These are phyloP conservation scores for Gavia stellata DNA, from an alignment of 2,113 vertebrate species.

Conservation along the genomic window DNA sequence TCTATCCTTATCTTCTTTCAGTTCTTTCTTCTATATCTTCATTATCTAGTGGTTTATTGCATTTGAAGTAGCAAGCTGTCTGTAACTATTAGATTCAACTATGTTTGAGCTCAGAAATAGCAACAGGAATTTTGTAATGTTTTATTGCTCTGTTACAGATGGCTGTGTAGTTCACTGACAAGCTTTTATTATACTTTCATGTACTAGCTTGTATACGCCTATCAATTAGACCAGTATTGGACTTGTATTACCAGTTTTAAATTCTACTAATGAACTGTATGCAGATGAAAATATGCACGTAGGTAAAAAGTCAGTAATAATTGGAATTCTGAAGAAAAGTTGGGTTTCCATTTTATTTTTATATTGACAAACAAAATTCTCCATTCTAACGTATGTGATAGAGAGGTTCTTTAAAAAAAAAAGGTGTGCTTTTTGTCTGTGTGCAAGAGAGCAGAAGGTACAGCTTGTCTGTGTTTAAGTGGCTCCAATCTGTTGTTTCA, in stretches of 20 bases:
- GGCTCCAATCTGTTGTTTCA: not conserved
- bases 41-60: not conserved
- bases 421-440: not conserved
- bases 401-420: not conserved
- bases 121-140: not conserved
- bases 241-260: not conserved
- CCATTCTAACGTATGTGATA: not conserved
- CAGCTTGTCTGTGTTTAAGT: not conserved
- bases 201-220: not conserved
- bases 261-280: not conserved
- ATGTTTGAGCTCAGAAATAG: not conserved
- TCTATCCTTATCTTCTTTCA: not conserved
- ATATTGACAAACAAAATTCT: not conserved
- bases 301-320: not conserved
- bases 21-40: not conserved
- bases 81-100: not conserved
- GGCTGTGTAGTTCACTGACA: not conserved
- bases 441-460: not conserved
- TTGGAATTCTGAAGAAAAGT: not conserved
- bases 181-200: not conserved
- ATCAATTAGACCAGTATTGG: not conserved
- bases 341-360: not conserved
- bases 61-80: not conserved
- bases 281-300: not conserved
- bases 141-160: not conserved